Evolutionary conservation across 2,888 invertebrate genomes (phyloP), one percentile per base, ranked within the genome.

Genomic region (Ischnus inquisitorius): DNA sequence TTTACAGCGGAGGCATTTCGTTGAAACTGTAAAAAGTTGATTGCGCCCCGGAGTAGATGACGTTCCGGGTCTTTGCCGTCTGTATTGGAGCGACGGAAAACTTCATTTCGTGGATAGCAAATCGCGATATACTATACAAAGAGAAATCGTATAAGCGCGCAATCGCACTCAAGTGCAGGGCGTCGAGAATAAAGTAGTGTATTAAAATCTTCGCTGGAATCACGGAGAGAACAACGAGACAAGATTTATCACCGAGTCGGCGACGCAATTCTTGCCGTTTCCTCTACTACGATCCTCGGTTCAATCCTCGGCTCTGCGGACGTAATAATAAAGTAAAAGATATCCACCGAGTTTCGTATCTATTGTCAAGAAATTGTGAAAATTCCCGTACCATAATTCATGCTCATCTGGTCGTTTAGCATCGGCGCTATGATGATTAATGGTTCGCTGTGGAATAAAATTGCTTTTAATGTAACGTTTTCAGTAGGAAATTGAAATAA

Each of bases 1-100:
- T 69, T 69, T 69, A 48, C 51, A 54, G 28, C 69, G 51, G 51
- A 43, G 77, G 64, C 67, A 68, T 77, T 80, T 69, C 57, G 64
- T 60, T 43, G 41, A 57, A 80, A 83, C 81, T 79, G 78, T 85
- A 83, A 85, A 85, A 85, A 77, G 79, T 83, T 83, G 85, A 85
- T 85, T 83, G 75, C 76, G 51, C 62, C 81, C 81, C 78, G 75
- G 51, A 46, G 51, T 28, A n/a, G 67, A 28, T 34, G 69, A 19
- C 39, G 39, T 39, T 69, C 16, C 19, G 34, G 34, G 34, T 34
- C 4, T 60, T 28, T 10, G 25, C 25, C 28, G 28, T 8, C 28
- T n/a, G 28, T 25, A 28, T 14, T 28, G n/a, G 51, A 57, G 67
- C 25, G 46, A 25, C 28, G n/a, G 28, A 28, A 48, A 68, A 68